Percentiles rank a stretch among this genome's conserved stretches.
These are phyloP conservation scores for Macrotis lagotis DNA, from an alignment of 2,113 vertebrate species.

Conservation along the genomic window DNA sequence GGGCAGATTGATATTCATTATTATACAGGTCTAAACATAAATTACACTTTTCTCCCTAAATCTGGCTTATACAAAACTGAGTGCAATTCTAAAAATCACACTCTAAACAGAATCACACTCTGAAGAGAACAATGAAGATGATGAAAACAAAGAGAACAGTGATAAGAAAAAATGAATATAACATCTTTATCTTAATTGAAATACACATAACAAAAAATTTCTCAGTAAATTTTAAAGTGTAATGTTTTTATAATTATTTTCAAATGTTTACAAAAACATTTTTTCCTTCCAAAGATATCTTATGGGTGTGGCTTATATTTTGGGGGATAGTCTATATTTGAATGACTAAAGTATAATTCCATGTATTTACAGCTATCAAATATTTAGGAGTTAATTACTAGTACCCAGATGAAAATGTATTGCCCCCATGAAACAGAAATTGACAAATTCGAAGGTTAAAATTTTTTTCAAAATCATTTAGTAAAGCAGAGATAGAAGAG, in stretches of 20 bases:
- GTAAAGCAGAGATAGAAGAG: neutral
- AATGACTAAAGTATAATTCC: neutral
- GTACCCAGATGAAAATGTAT: neutral
- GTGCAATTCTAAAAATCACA: neutral
- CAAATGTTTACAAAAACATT: neutral
- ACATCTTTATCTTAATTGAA: neutral
- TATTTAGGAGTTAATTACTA: neutral
- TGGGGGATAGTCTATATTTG: neutral
- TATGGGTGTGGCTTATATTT: neutral
- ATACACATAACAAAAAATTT: neutral
- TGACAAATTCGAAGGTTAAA: neutral
- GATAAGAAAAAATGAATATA: neutral
- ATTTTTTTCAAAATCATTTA: neutral
- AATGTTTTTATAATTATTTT: neutral
- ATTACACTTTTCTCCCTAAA: neutral
- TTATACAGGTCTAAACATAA: neutral
- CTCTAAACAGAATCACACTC: neutral
- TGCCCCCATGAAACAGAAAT: neutral
- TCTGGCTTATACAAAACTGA: neutral
- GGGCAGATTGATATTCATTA: neutral
- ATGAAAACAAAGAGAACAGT: neutral
- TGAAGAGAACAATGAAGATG: neutral
- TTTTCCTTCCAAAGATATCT: neutral
- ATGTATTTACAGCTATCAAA: neutral
- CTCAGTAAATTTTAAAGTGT: neutral